These are phyloP conservation scores for Phalanger gymnotis DNA, from an alignment of 2,797 vertebrate genomes.

Conservation along the genomic window DNA sequence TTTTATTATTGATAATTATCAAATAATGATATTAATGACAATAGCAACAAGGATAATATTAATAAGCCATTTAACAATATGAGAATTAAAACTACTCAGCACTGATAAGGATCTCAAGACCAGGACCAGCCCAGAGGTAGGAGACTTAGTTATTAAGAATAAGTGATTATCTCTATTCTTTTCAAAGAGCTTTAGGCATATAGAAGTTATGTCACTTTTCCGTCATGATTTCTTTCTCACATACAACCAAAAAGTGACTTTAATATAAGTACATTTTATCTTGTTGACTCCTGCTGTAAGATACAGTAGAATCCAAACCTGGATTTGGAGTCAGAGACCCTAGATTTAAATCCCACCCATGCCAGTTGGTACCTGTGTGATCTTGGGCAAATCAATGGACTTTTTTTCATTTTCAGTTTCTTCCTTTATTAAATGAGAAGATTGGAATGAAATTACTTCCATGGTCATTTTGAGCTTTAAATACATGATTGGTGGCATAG, in stretches of 20 bases:
- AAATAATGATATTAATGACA: neutral
- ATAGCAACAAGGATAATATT: neutral
- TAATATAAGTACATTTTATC: neutral
- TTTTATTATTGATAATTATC: neutral
- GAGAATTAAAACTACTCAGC: neutral
- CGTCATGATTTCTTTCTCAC: neutral
- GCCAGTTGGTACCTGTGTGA: neutral
- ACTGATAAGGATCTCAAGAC: neutral
- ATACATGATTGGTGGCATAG: neutral
- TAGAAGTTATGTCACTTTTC: neutral
- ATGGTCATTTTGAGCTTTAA: neutral
- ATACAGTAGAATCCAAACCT: neutral
- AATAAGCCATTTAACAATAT: neutral
- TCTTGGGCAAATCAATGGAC: neutral
- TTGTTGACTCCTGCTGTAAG: neutral
- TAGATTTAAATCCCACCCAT: neutral
- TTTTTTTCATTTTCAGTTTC: neutral
- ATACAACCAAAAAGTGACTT: neutral
- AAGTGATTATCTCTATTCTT: neutral
- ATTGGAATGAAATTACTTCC: neutral
- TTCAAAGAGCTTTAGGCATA: neutral
- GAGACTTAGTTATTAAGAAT: neutral
- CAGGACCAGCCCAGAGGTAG: neutral
- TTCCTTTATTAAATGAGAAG: neutral
- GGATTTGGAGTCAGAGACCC: neutral